A percentile compares a stretch with the other conserved stretches of the same genome.
These are phyloP conservation scores for Drosophila birchii DNA, from an alignment of 2,888 invertebrate species.

Conservation along the genomic window DNA sequence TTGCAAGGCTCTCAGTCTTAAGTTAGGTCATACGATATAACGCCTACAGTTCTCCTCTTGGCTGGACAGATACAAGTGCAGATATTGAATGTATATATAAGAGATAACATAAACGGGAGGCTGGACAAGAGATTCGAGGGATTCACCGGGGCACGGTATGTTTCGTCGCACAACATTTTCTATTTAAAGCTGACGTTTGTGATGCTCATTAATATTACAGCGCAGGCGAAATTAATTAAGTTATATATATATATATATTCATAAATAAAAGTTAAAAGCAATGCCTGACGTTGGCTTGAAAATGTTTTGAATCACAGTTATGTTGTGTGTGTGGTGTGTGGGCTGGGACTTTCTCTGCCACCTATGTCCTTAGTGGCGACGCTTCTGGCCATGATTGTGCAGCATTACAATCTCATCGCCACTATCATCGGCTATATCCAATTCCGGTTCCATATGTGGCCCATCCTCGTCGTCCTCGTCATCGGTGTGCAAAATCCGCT, in stretches of 20 bases:
- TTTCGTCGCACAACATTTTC: conserved; percentile 25
- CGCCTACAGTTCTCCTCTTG: conserved; percentile 15
- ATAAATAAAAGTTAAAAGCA: conserved; percentile 30
- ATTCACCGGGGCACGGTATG: conserved; percentile 23
- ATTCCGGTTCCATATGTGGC: conserved; percentile 54
- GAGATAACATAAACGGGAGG: neutral
- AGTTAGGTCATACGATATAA: conserved; percentile 32
- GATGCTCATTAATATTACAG: conserved; percentile 25
- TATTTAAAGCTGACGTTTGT: conserved; percentile 45
- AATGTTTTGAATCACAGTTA: conserved; percentile 73
- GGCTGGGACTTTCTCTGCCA: neutral
- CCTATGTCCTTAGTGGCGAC: conserved; percentile 45
- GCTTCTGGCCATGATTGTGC: conserved; percentile 65
- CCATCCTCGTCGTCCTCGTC: conserved; percentile 82
- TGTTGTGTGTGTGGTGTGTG: conserved; percentile 57
- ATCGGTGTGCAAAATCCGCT: conserved; percentile 87
- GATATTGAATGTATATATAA: neutral
- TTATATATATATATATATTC: neutral
- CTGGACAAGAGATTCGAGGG: conserved; percentile 34
- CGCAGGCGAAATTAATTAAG: conserved; percentile 12
- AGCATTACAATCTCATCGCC: conserved; percentile 82
- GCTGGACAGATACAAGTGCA: conserved; percentile 23
- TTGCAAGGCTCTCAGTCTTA: conserved; percentile 41
- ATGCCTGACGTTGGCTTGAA: conserved; percentile 51
- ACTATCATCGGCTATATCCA: conserved; percentile 76